A percentile compares a stretch with the other conserved stretches of the same genome.
Conservation (phyloP, 2,888 invertebrate species). For the Pyrrhia umbra region DNA sequence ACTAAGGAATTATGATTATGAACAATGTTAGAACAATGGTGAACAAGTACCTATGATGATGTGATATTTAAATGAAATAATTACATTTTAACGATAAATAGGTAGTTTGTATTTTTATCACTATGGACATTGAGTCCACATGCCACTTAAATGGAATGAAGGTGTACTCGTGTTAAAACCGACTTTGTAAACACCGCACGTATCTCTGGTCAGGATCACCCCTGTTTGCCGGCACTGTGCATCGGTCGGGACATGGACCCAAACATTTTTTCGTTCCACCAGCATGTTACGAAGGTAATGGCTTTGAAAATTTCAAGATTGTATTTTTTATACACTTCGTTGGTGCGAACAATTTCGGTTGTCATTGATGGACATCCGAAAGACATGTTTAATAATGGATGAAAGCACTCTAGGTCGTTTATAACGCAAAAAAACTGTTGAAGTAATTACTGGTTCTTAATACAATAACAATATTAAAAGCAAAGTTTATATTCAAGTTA, state of each 20-base stretch:
- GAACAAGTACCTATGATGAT: no score
- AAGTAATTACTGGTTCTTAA: background rate
- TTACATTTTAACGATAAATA: slow-evolving; percentile 39
- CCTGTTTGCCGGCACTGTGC: slow-evolving; percentile 65
- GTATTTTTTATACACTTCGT: slow-evolving; percentile 66
- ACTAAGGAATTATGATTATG: background rate
- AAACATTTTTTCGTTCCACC: slow-evolving; percentile 69
- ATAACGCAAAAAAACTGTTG: slow-evolving; percentile 5
- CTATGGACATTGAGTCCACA: slow-evolving; percentile 51
- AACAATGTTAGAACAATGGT: background rate
- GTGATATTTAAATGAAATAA: slow-evolving; percentile 28
- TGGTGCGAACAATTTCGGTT: slow-evolving; percentile 58
- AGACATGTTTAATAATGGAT: slow-evolving; percentile 36
- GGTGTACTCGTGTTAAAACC: slow-evolving; percentile 62
- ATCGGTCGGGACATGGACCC: slow-evolving; percentile 62
- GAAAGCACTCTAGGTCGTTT: background rate
- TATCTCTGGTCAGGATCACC: slow-evolving; percentile 70
- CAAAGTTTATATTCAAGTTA: background rate
- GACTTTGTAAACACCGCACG: slow-evolving; percentile 78
- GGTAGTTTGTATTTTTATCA: slow-evolving; percentile 56
- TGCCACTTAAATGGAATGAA: slow-evolving; percentile 63
- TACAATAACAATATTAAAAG: slow-evolving; percentile 3
- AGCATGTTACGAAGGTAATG: slow-evolving; percentile 71
- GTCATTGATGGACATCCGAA: slow-evolving; percentile 52
- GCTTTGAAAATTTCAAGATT: slow-evolving; percentile 75